Evolutionary conservation across 2,888 invertebrate species (phyloP), one percentile per base, ranked within the genome.

Genomic region (Omphaloscelis lunosa): DNA sequence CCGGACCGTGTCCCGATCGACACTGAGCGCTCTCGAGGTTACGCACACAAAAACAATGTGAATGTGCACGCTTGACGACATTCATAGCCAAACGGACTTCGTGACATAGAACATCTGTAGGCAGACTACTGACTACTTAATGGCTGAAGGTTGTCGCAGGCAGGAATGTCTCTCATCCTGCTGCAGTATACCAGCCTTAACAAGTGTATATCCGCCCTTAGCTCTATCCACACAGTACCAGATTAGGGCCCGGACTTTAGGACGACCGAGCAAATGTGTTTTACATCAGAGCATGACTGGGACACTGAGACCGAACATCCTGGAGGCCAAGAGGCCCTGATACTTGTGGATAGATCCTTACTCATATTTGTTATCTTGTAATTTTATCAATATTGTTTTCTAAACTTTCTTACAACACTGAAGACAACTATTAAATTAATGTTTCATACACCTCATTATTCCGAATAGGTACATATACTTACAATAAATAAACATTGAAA

Each of bases 361-460:
- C 3, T 59, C 2, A 45, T 67, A 17, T 63, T 27, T 23, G 69
- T 61, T 56, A 12, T 59, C 59, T 53, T 69, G n/a, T 67, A 0
- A 39, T 53, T 67, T 68, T 69, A 34, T 69, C 29, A 34, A 69
- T 69, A n/a, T 80, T 29, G 4, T n/a, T n/a, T n/a, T n/a, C n/a
- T n/a, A n/a, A n/a, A 56, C n/a, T 41, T 70, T 62, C 58, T 72
- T 53, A 45, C 58, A 27, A 48, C 34, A 65, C n/a, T 12, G 56
- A 11, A 23, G 23, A n/a, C 41, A 53, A 12, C 23, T 39, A 45
- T 45, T n/a, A 12, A 34, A 53, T 29, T 4, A 48, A 20, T 51
- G 7, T 45, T 73, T 68, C 20, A 20, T 67, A 69, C 17, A 11
- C 62, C 34, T 41, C 41, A 29, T 23, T 71, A 20, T n/a, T 67